Base-by-base conservation (phyloP, 2,113 vertebrate genomes). In the Cygnus buccinator region DNA sequence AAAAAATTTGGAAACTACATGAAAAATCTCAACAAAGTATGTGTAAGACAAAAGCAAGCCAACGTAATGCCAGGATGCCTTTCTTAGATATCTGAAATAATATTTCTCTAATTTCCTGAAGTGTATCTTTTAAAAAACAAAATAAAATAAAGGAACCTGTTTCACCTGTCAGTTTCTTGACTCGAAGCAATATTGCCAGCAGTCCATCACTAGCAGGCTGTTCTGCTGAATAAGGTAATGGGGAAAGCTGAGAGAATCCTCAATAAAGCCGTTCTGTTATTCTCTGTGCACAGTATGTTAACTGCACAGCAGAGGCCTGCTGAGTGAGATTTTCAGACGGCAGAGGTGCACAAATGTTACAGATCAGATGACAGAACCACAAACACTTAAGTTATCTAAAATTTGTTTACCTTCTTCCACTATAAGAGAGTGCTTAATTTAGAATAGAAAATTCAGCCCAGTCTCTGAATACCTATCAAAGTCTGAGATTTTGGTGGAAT, bases 91-190 rank as follows among this genome's bases (percentile, higher is more conserved):
- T 6, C 19, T 68, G 58, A 92, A 93, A 68, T n/a, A 59, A 13
- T 59, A 71, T 55, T 88, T 81, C 52, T 75, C 21, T 78, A 13
- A 84, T 94, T 92, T 65, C 59, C 61, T 73, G 28, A 23, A 89
- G 5, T 59, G 6, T 25, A 78, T 50, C 15, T 77, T 84, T 82
- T 66, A 79, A 93, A 87, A 18, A 88, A 81, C 6, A 86, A 88
- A 95, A 92, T 63, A 76, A 96, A 96, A 55, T 20, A 39, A 87
- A 88, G 13, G 10, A 96, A 87, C 7, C 15, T 35, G 19, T 22
- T 89, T 84, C 4, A 84, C 20, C 14, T 70, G 37, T 13, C 35
- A 35, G 23, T 76, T 81, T 89, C 31, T 87, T 89, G 66, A n/a
- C 70, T 87, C 1, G 62, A 84, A 70, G 62, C 21, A 62, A 23